Percentiles rank a stretch among this genome's conserved stretches.
These are phyloP conservation scores for human (Homo sapiens) DNA, from an alignment of 2,113 vertebrate species.

Conservation along the genomic window DNA sequence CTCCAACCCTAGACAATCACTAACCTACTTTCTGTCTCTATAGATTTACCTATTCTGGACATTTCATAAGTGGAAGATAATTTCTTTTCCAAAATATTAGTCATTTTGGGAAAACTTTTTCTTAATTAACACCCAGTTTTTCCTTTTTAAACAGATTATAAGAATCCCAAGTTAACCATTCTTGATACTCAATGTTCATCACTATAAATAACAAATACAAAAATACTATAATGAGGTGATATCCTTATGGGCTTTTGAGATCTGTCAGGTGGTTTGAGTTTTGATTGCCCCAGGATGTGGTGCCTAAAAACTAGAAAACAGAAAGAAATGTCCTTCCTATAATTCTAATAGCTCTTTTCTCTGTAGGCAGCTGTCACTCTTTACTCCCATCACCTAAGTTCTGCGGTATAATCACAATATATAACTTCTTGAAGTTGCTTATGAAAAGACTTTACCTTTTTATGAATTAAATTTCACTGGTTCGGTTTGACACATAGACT, in stretches of 20 bases:
- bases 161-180: background rate
- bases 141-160: background rate
- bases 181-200: background rate
- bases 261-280: background rate
- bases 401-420: background rate
- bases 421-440: background rate
- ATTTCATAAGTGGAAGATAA: constrained; percentile 12
- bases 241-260: background rate
- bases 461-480: background rate
- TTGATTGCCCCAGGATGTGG: background rate
- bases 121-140: background rate
- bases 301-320: background rate
- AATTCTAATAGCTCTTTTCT: background rate
- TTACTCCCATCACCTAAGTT: background rate
- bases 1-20: background rate
- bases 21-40: background rate
- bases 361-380: background rate
- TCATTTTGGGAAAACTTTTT: background rate
- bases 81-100: background rate
- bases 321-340: background rate
- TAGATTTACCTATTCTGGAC: background rate
- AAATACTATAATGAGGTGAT: background rate
- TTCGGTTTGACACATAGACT: background rate
- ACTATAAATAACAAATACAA: background rate
- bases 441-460: background rate